Base-by-base conservation (phyloP, 2,888 invertebrate species). In the Vanessa cardui region DNA sequence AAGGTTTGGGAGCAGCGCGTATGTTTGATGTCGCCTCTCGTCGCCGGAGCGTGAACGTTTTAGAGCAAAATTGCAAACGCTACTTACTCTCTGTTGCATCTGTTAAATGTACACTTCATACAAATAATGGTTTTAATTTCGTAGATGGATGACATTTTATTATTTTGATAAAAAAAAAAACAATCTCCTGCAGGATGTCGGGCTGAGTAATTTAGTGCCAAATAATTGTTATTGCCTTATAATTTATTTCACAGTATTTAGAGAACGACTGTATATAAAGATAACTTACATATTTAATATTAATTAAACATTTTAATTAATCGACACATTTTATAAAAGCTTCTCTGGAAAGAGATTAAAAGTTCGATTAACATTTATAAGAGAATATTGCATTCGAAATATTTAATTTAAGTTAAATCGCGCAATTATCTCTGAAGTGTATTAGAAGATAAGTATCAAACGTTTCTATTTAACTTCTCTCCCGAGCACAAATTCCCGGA, bases 391-490 rank as follows among this genome's bases (percentile, higher is more conserved):
- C 79, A 82, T 82, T 81, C 80, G 83, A 84, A 67, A 70, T 31
- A 46, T 83, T 88, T 87, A 87, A 88, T 90, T 88, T 84, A 78
- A 80, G 80, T 80, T 77, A 82, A 90, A 90, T 89, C 86, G 85
- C 82, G 87, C 89, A 89, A 92, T 92, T 85, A 89, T 89, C 85
- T 84, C 87, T 84, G 85, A 91, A 91, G 89, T 91, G 89, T 89
- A 91, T 91, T 89, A 90, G 84, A 84, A 90, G 92, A 92, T 91
- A 91, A 92, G 90, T 90, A 92, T 92, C 89, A 91, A 92, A 91
- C 92, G 91, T 89, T 92, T 92, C 92, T 89, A 91, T 92, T 92
- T 91, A 92, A 92, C 90, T 90, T 90, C 89, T 90, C 89, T 87
- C 82, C 80, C 81, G 83, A 80, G 89, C 87, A 88, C 89, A 90